phyloP scores from a whole-genome alignment of 2,113 vertebrate genomes.

The Triplophysa tibetana region DNA sequence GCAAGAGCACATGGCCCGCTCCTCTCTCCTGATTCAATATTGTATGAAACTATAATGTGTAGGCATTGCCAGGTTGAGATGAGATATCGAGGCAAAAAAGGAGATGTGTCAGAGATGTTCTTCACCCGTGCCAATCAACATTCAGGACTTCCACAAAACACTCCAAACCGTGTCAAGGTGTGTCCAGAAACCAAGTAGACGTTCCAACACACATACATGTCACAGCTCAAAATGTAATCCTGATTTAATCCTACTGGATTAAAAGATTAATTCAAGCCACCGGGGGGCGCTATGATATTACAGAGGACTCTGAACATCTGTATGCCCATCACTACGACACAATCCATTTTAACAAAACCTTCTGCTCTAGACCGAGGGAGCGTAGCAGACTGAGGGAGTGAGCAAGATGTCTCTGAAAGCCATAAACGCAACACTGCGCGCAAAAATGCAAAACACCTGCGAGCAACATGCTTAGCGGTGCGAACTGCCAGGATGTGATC shows the following conservation, averaged over 20 bases:
- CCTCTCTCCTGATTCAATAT: conserved; percentile 1
- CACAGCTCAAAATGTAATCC: not conserved
- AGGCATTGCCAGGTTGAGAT: conserved; percentile 9
- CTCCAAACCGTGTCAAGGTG: not conserved
- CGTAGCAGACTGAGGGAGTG: conserved; percentile 23
- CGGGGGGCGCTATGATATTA: conserved; percentile 58
- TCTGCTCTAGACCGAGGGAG: not conserved
- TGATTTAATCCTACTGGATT: not conserved
- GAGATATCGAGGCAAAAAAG: not conserved
- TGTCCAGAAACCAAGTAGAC: not conserved
- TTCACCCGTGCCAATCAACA: not conserved
- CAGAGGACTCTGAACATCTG: conserved; percentile 35
- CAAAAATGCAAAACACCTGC: conserved; percentile 55
- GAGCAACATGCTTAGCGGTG: conserved; percentile 38
- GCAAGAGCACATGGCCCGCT: conserved; percentile 2
- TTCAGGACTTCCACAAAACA: not conserved
- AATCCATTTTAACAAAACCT: conserved; percentile 32
- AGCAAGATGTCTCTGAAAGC: conserved; percentile 43
- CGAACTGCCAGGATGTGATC: conserved; percentile 48
- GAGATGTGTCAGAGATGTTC: not conserved
- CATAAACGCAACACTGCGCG: conserved; percentile 51
- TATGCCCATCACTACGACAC: conserved; percentile 33
- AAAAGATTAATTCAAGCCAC: conserved; percentile 31
- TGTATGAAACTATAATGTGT: conserved; percentile 6
- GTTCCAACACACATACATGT: not conserved